Percentiles rank a stretch among this genome's conserved stretches.
Evolutionary conservation across 1,140 invertebrate species (phyloP).

Genomic region (Nomia melanderi): DNA sequence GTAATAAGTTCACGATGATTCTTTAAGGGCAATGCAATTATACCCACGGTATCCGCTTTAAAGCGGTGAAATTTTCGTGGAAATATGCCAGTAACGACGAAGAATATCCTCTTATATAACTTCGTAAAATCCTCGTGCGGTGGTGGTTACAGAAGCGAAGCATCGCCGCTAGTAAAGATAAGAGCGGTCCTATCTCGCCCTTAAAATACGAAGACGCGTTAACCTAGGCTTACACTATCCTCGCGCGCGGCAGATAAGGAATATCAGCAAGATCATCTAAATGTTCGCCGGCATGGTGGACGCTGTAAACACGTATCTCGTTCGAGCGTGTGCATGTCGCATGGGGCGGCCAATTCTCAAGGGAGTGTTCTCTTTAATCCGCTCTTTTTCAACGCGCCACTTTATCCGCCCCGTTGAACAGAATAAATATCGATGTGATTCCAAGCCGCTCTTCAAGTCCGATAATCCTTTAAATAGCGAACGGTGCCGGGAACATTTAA

Average conservation of each 20-base stretch:
- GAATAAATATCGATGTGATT: background rate
- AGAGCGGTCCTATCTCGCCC: slow-evolving; percentile 10
- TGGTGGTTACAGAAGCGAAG: background rate
- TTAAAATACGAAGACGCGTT: slow-evolving; percentile 34
- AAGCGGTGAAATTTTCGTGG: background rate
- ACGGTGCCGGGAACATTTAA: background rate
- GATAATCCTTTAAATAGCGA: background rate
- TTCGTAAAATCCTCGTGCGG: background rate
- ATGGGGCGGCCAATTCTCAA: slow-evolving; percentile 7
- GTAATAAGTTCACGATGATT: too few species aligned
- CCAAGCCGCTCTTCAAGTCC: background rate
- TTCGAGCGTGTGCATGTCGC: slow-evolving; percentile 4
- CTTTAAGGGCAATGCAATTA: background rate
- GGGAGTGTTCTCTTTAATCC: slow-evolving; percentile 30
- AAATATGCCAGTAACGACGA: background rate
- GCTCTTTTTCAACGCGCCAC: background rate
- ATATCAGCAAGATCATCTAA: slow-evolving; percentile 35
- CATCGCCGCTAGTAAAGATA: background rate
- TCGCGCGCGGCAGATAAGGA: slow-evolving; percentile 19
- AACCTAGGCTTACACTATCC: slow-evolving; percentile 18
- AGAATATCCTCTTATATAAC: background rate
- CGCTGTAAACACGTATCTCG: slow-evolving; percentile 26
- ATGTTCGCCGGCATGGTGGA: background rate
- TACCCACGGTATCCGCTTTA: background rate
- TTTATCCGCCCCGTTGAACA: background rate